Percentiles rank a stretch among this genome's conserved stretches.
phyloP scores from a whole-genome alignment of 2,113 vertebrate species.

The Plotosus lineatus region DNA sequence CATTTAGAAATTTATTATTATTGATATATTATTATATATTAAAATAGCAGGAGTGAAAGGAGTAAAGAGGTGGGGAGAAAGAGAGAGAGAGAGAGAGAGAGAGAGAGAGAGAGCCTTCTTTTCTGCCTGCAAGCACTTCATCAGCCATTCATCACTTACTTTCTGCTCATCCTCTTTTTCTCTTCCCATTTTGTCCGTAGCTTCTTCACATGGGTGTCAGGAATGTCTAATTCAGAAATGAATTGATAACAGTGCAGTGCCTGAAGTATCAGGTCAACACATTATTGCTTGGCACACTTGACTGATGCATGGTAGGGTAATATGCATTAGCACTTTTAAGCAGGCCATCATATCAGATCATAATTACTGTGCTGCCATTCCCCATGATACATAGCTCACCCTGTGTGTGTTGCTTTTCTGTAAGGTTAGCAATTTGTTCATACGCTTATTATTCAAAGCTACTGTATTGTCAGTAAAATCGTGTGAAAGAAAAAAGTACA shows the following conservation, averaged over 20 bases:
- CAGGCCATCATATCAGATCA: conserved; percentile 21
- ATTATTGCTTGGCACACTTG: conserved; percentile 33
- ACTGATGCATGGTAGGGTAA: conserved; percentile 35
- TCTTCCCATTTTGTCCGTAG: conserved; percentile 29
- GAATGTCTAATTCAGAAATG: conserved; percentile 55
- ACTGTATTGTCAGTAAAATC: too few species aligned
- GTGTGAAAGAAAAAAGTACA: too few species aligned
- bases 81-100: conserved; percentile 48
- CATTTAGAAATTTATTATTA: background rate
- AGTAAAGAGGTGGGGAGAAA: conserved; percentile 13
- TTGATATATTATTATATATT: too few species aligned
- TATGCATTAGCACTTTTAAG: conserved; percentile 16
- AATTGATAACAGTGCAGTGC: conserved; percentile 52
- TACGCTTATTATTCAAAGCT: background rate
- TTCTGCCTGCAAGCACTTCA: conserved; percentile 72
- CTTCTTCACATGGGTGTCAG: conserved; percentile 44
- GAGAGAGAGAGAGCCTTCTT: conserved; percentile 62
- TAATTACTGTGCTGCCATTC: background rate
- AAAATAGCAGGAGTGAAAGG: conserved; percentile 13
- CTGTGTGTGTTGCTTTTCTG: background rate
- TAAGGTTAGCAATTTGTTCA: background rate
- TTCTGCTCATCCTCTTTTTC: conserved; percentile 51
- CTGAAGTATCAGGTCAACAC: conserved; percentile 45
- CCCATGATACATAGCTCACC: background rate
- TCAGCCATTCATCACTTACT: conserved; percentile 74